Evolutionary conservation across 1,140 invertebrate genomes (phyloP).

Genomic region (Trichonephila inaurata): DNA sequence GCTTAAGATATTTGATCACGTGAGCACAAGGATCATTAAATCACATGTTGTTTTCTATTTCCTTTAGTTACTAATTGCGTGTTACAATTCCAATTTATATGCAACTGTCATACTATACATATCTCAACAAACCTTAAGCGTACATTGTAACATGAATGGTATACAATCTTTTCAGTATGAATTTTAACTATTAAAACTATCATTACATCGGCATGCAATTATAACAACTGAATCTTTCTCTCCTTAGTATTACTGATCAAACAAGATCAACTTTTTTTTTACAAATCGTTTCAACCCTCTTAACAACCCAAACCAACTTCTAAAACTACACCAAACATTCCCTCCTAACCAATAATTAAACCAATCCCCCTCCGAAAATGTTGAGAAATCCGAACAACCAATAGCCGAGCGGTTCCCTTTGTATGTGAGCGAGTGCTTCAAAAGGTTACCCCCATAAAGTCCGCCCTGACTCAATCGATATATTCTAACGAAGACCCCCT

Average conservation of each 20-base stretch:
- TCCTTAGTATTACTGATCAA: neutral
- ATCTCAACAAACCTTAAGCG: too few species aligned
- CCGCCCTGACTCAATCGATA: constrained; percentile 49
- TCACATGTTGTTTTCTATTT: too few species aligned
- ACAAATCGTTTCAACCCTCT: neutral
- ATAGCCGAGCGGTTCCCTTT: constrained; percentile 51
- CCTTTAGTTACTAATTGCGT: too few species aligned
- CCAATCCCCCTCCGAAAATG: neutral
- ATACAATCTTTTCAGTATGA: too few species aligned
- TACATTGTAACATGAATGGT: too few species aligned
- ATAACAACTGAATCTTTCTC: too few species aligned
- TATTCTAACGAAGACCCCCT: constrained; percentile 68
- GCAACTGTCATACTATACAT: too few species aligned
- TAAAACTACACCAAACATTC: neutral
- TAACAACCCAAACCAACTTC: neutral
- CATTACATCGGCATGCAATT: too few species aligned
- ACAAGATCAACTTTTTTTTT: neutral
- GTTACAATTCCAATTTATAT: too few species aligned
- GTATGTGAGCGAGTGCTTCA: constrained; percentile 36
- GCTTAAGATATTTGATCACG: too few species aligned
- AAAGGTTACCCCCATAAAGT: constrained; percentile 30
- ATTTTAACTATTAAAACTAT: too few species aligned
- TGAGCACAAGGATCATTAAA: too few species aligned
- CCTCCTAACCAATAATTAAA: constrained; percentile 63
- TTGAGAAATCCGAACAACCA: constrained; percentile 12